Base-by-base conservation (phyloP, 2,888 invertebrate species). In the Stenchaetothrips biformis region DNA sequence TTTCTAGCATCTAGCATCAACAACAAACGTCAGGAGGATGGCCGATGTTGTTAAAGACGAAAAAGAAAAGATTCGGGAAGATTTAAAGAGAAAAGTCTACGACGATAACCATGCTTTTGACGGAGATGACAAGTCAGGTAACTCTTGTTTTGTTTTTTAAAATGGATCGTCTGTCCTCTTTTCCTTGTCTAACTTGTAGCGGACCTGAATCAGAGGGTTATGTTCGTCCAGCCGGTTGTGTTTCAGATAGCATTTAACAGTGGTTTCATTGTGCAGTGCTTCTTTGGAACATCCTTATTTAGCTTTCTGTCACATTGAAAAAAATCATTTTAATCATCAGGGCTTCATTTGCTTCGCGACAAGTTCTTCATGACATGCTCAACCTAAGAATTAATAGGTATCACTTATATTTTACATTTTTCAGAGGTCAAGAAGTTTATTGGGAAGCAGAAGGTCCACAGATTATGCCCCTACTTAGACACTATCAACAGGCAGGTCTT, bases 401-500 rank as follows among this genome's bases (percentile, higher is more conserved):
- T 37, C 37, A 37, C 37, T 37, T 37, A 37, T 2, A 37, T 37
- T 37, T 37, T 37, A 37, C 4, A 37, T 74, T 9, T 74, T 74
- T n/a, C 67, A 74, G 67, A 74, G 25, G 11, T 0, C 11, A 74
- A 74, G 0, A 74, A 74, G 25, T 11, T 74, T 25, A 25, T 59
- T 48, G 82, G 82, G 25, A 81, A 80, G 78, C 81, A 82, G 11
- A 82, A 81, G 27, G 81, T 82, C 11, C 83, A 84, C 81, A 89
- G 93, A 80, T 89, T 95, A 78, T 99, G 99, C 85, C 99, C 99
- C 0, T 99, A 99, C 86, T 88, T 99, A 85, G 99, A 99, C 85
- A 99, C 99, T 0, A 99, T 99, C 82, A 98, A 99, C 87, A 90
- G 99, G 80, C 96, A 97, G 84, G 92, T 98, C 82, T 88, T 99